Percentiles rank a stretch among this genome's conserved stretches.
phyloP scores from a whole-genome alignment of 2,888 invertebrate genomes.

The Philaethria dido region DNA sequence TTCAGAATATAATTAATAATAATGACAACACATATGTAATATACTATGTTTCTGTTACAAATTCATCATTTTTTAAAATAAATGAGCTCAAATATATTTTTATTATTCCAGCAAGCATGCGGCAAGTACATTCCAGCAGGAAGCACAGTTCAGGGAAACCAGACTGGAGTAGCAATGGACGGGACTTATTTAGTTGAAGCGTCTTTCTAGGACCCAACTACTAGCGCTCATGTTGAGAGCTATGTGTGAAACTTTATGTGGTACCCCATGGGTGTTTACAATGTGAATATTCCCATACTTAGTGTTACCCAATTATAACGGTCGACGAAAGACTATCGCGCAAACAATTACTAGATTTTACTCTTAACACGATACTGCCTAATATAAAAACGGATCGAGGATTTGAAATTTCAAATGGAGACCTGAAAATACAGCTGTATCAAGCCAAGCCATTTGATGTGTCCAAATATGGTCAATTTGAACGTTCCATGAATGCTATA shows the following conservation, averaged over 20 bases:
- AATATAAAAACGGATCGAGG: conserved; percentile 58
- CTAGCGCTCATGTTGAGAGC: conserved; percentile 71
- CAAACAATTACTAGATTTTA: conserved; percentile 76
- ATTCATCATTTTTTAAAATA: not conserved
- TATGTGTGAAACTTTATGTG: conserved; percentile 59
- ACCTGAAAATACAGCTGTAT: conserved; percentile 34
- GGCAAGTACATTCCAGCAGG: conserved; percentile 95
- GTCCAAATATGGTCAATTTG: conserved; percentile 23
- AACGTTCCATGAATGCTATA: conserved; percentile 11
- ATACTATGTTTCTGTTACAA: not conserved
- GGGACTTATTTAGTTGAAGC: conserved; percentile 94
- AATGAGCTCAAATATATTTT: conserved; percentile 24
- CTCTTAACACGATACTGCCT: conserved; percentile 79
- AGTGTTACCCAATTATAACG: conserved; percentile 21
- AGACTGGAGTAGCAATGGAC: conserved; percentile 92
- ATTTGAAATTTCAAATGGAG: conserved; percentile 49
- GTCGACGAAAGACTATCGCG: conserved; percentile 46
- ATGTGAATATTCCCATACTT: conserved; percentile 20
- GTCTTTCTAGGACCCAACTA: conserved; percentile 86
- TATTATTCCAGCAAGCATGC: conserved; percentile 88
- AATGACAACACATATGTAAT: not conserved
- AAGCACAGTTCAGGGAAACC: conserved; percentile 90
- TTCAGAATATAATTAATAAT: not conserved
- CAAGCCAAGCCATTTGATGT: not conserved
- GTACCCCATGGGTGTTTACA: conserved; percentile 20